These are phyloP conservation scores for Alosa sapidissima DNA, from an alignment of 2,797 vertebrate species.

Conservation along the genomic window DNA sequence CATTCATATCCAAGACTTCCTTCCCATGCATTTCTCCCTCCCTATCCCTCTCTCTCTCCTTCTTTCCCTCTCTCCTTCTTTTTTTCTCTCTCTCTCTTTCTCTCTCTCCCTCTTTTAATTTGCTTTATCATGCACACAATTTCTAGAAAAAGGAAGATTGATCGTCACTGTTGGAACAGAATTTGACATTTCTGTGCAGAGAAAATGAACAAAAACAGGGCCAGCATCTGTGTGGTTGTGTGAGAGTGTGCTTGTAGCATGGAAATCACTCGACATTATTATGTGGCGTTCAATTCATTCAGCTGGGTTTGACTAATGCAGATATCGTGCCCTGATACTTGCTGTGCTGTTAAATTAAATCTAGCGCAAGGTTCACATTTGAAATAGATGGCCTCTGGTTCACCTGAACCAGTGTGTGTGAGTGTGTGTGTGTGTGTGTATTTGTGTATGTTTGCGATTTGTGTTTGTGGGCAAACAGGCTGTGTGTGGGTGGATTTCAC, in stretches of 20 bases:
- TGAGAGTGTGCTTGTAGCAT: neutral
- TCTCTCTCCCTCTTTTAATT: neutral
- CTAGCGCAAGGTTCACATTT: neutral
- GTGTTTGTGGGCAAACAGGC: constrained; percentile 18
- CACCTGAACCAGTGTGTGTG: neutral
- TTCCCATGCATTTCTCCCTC: neutral
- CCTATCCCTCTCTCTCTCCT: neutral
- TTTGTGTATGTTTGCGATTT: constrained; percentile 15
- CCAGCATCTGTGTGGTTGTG: neutral
- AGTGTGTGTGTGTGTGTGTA: neutral
- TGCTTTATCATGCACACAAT: neutral
- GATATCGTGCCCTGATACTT: neutral
- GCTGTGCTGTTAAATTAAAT: neutral
- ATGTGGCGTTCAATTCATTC: neutral
- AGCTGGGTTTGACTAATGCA: neutral
- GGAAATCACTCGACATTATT: neutral
- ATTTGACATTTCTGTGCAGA: neutral
- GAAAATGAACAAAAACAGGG: neutral
- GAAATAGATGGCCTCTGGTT: constrained; percentile 17
- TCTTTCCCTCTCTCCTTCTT: neutral
- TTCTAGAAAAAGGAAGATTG: neutral
- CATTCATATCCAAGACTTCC: neutral
- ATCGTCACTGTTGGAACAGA: neutral
- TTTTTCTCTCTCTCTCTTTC: no score
- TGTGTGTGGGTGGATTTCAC: constrained; percentile 23